Conservation (phyloP, 2,797 vertebrate species). For the Eulemur mongoz region DNA sequence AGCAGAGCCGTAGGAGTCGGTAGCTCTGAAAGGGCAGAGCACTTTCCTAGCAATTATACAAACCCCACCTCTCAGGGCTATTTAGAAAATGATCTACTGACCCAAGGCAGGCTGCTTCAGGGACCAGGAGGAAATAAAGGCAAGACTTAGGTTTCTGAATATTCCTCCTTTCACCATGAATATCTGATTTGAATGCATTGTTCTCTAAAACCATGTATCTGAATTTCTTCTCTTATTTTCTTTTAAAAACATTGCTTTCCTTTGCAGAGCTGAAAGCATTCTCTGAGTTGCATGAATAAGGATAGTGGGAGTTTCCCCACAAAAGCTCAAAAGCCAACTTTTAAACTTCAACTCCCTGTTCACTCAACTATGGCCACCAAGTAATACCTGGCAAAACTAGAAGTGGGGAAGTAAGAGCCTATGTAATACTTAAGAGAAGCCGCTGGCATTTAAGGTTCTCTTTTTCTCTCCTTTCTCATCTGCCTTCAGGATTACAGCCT, state of each 20-base stretch:
- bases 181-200: not conserved
- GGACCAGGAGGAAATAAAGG: not conserved
- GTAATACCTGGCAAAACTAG: not conserved
- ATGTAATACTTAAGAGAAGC: not conserved
- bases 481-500: not conserved
- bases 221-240: not conserved
- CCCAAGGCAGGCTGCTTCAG: not conserved
- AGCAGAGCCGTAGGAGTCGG: not conserved
- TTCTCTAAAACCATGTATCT: not conserved
- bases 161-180: not conserved
- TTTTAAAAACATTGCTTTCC: conserved; percentile 6
- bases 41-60: not conserved
- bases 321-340: not conserved
- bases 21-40: not conserved
- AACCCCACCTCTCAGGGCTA: not conserved
- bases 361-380: not conserved
- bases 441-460: not conserved
- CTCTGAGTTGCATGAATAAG: not conserved
- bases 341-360: not conserved
- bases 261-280: not conserved
- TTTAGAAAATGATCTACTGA: not conserved
- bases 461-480: not conserved
- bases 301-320: not conserved
- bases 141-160: not conserved
- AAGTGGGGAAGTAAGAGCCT: not conserved